A percentile compares a stretch with the other conserved stretches of the same genome.
Evolutionary conservation across 23 tunicate genomes (phyloP).

Genomic region (Phallusia fumigata): DNA sequence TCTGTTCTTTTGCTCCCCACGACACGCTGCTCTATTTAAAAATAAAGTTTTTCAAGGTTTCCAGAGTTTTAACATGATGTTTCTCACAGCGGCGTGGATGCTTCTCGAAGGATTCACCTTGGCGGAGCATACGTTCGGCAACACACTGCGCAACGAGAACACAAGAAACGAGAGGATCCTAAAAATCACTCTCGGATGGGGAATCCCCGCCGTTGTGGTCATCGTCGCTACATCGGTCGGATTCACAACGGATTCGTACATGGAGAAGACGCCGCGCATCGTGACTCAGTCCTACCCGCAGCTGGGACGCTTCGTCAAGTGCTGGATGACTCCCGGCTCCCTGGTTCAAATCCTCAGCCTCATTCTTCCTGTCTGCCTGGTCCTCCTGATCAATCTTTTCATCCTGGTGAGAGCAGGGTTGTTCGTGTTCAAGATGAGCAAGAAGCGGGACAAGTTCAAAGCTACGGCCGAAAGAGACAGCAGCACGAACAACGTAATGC

Average conservation of each 20-base stretch:
- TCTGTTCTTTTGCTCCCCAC: too few relatives aligned
- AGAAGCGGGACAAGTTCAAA: neutral
- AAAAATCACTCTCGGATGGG: conserved; percentile 11
- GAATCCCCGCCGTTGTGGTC: conserved; percentile 20
- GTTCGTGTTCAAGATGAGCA: conserved; percentile 23
- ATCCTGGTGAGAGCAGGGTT: conserved; percentile 16
- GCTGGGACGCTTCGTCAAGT: neutral
- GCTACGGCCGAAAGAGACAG: neutral
- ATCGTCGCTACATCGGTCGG: conserved; percentile 12
- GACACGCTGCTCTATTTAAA: too few relatives aligned
- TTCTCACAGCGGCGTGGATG: conserved; percentile 24
- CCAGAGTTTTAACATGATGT: neutral
- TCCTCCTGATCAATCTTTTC: conserved; percentile 12
- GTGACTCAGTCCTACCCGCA: neutral
- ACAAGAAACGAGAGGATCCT: neutral
- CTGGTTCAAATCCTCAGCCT: neutral
- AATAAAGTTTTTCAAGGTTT: too few relatives aligned
- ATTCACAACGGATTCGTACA: conserved; percentile 9
- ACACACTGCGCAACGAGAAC: neutral
- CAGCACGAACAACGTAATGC: neutral
- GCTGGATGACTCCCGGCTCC: neutral
- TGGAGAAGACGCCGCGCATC: conserved; percentile 1
- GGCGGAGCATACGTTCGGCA: conserved; percentile 6
- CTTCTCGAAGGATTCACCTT: conserved; percentile 27
- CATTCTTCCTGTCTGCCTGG: conserved; percentile 17